These are phyloP conservation scores for Lasioglossum oenotherae DNA, from an alignment of 2,888 invertebrate species.

Conservation along the genomic window DNA sequence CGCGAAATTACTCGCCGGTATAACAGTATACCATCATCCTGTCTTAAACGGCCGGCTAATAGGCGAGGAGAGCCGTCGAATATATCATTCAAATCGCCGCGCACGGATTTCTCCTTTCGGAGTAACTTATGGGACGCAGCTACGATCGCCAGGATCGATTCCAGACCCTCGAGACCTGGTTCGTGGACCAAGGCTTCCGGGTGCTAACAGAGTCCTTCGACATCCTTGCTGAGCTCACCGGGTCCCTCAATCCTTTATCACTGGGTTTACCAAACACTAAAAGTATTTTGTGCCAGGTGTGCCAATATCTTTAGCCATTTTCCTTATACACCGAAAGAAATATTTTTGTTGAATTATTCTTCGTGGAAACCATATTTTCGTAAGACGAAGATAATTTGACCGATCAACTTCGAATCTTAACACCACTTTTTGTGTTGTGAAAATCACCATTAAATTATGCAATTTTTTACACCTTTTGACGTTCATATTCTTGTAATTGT, in stretches of 20 bases:
- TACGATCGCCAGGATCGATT: slow-evolving; percentile 7
- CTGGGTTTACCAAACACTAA: not conserved
- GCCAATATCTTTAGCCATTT: too few relatives aligned
- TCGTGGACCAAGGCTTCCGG: slow-evolving; percentile 2
- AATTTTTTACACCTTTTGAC: too few relatives aligned
- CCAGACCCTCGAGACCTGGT: not conserved
- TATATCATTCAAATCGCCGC: slow-evolving; percentile 24
- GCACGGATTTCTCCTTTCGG: not conserved
- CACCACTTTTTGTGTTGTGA: too few relatives aligned
- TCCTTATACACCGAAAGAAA: too few relatives aligned
- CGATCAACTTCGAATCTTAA: too few relatives aligned
- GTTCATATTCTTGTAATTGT: too few relatives aligned
- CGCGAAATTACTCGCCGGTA: slow-evolving; percentile 41
- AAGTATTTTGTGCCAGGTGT: too few relatives aligned
- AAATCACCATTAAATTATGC: too few relatives aligned
- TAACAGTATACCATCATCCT: slow-evolving; percentile 43
- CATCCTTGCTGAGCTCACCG: not conserved
- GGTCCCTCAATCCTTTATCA: not conserved
- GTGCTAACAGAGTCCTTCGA: not conserved
- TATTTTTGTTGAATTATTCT: too few relatives aligned
- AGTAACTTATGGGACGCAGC: slow-evolving; percentile 5
- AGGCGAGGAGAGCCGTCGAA: slow-evolving; percentile 10
- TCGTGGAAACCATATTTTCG: not conserved
- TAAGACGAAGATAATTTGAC: not conserved
- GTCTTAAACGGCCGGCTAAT: slow-evolving; percentile 31